A percentile compares a stretch with the other conserved stretches of the same genome.
These are phyloP conservation scores for Hyaena hyaena DNA, from an alignment of 2,113 vertebrate species.

Conservation along the genomic window DNA sequence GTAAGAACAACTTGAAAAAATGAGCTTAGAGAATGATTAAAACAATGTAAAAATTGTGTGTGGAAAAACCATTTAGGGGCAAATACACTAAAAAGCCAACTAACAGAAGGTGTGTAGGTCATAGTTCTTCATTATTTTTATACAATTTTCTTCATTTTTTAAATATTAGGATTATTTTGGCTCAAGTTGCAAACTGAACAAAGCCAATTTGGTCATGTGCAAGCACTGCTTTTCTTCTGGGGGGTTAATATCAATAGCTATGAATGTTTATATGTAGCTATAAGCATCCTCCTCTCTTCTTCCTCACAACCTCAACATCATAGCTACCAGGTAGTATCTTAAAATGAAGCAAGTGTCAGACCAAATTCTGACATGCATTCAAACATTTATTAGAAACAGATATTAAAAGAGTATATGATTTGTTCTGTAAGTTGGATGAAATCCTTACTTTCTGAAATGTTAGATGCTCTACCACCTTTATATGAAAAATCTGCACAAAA, in stretches of 20 bases:
- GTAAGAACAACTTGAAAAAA: not conserved
- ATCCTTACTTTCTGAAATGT: not conserved
- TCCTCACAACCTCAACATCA: not conserved
- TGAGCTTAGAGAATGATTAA: not conserved
- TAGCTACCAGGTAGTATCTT: not conserved
- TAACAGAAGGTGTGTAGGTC: not conserved
- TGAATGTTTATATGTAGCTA: not conserved
- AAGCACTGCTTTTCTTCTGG: not conserved
- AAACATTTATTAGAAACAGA: conserved; percentile 3
- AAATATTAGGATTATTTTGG: not conserved
- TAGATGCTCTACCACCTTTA: not conserved
- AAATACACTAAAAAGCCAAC: not conserved
- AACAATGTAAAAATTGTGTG: not conserved
- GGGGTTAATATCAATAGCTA: not conserved
- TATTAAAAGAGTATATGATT: not conserved
- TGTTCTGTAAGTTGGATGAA: not conserved
- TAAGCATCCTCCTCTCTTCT: not conserved
- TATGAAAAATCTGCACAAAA: not conserved
- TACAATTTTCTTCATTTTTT: not conserved
- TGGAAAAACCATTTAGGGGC: not conserved
- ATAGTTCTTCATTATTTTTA: not conserved
- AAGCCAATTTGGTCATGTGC: not conserved
- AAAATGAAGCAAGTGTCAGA: not conserved
- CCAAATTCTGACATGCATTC: not conserved
- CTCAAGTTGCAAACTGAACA: not conserved